Conservation (phyloP, 2,113 vertebrate species). For the Eulemur macaco region DNA sequence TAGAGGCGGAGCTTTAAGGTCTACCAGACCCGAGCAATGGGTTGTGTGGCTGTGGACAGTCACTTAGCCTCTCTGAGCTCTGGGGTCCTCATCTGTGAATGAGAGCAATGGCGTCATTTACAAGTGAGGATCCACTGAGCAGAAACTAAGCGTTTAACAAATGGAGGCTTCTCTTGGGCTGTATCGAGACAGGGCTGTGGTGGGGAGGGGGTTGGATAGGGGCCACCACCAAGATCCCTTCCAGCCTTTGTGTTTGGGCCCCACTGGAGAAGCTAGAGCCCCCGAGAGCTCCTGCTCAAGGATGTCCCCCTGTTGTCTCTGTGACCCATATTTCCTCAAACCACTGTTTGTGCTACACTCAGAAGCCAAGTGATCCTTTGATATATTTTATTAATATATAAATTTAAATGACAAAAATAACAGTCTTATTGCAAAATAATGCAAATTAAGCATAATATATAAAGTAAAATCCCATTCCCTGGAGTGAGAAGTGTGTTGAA, state of each 20-base stretch:
- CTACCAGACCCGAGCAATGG: neutral
- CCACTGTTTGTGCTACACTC: neutral
- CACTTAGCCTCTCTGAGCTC: neutral
- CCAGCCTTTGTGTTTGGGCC: neutral
- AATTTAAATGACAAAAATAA: constrained; percentile 35
- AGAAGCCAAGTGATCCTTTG: neutral
- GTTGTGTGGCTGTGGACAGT: neutral
- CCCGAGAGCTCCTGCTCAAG: neutral
- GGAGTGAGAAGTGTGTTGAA: neutral
- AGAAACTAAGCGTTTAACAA: neutral
- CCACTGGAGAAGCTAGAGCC: neutral
- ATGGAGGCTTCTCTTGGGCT: neutral
- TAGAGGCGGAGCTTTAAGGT: neutral
- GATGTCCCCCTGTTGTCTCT: neutral
- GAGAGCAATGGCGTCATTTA: neutral
- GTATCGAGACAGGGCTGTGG: neutral
- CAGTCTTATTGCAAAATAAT: neutral
- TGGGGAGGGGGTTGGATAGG: neutral
- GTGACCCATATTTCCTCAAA: neutral
- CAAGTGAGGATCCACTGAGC: neutral
- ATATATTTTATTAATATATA: neutral
- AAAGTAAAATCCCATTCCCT: neutral
- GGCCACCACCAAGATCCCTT: neutral
- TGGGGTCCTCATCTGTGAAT: neutral
- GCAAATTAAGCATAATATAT: neutral